Percentiles rank a stretch among this genome's conserved stretches.
These are phyloP conservation scores for Lepus americanus DNA, from an alignment of 2,113 vertebrate genomes.

Conservation along the genomic window DNA sequence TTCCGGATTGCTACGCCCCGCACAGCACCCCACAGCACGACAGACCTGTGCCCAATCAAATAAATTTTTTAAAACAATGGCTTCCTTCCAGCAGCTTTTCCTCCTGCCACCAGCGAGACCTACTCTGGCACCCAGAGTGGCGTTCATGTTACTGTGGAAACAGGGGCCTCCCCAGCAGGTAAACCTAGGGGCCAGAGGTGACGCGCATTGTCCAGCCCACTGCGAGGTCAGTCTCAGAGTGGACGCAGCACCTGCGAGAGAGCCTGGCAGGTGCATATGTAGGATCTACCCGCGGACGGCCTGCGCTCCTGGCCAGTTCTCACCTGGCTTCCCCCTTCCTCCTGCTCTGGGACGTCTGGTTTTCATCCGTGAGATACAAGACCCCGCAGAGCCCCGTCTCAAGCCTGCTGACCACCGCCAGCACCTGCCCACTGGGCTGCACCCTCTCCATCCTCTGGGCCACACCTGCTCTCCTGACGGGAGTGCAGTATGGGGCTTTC, in stretches of 20 bases:
- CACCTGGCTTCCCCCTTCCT: too few relatives aligned
- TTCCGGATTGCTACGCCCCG: too few relatives aligned
- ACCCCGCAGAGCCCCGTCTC: background rate
- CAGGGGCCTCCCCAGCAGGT: background rate
- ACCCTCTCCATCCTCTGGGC: conserved; percentile 70
- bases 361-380: background rate
- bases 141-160: background rate
- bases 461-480: conserved; percentile 88
- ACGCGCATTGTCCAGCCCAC: accelerated
- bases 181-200: accelerated
- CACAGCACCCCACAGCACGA: too few relatives aligned
- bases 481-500: conserved; percentile 90
- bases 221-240: accelerated
- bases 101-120: background rate
- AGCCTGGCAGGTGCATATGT: accelerated
- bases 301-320: too few relatives aligned
- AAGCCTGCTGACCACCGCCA: accelerated
- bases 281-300: accelerated
- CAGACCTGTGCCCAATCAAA: too few relatives aligned
- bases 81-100: background rate
- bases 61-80: background rate
- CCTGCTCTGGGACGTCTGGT: background rate
- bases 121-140: too few relatives aligned
- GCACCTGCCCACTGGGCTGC: conserved; percentile 87
- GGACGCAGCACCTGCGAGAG: background rate